These are phyloP conservation scores for Piprites chloris DNA, from an alignment of 2,113 vertebrate genomes.

Conservation along the genomic window DNA sequence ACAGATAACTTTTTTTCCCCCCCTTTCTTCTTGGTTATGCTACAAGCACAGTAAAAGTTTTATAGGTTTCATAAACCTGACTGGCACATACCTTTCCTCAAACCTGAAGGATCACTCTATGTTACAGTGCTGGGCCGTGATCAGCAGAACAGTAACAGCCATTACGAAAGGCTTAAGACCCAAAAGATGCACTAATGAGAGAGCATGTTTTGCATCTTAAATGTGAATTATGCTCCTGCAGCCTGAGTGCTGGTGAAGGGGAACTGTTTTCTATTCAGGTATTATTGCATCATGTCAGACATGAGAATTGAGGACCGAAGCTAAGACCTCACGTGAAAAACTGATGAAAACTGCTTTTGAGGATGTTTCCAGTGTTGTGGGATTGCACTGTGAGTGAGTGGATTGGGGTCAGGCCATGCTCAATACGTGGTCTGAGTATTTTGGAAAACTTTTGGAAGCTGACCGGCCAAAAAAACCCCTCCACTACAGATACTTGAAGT, in stretches of 20 bases:
- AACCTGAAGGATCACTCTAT: not conserved
- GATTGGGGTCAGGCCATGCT: not conserved
- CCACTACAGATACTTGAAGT: not conserved
- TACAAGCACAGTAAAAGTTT: constrained; percentile 36
- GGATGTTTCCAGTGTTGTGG: not conserved
- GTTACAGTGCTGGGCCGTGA: not conserved
- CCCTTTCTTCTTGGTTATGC: constrained; percentile 31
- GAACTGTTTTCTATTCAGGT: not conserved
- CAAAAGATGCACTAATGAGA: constrained; percentile 3
- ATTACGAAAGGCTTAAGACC: not conserved
- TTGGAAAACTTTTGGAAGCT: not conserved
- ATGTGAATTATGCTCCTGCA: not conserved
- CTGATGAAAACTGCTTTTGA: not conserved
- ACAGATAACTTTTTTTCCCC: not conserved
- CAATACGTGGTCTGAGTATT: not conserved
- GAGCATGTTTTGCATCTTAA: not conserved
- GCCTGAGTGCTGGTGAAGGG: not conserved
- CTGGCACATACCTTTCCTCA: not conserved
- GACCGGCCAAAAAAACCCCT: not conserved
- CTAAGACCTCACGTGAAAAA: not conserved
- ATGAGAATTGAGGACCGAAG: not conserved
- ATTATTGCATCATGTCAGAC: not conserved
- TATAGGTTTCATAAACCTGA: constrained; percentile 46
- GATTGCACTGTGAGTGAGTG: not conserved
- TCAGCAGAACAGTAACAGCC: not conserved